Conservation (phyloP, 2,888 invertebrate species). For the Eulithis testata region DNA sequence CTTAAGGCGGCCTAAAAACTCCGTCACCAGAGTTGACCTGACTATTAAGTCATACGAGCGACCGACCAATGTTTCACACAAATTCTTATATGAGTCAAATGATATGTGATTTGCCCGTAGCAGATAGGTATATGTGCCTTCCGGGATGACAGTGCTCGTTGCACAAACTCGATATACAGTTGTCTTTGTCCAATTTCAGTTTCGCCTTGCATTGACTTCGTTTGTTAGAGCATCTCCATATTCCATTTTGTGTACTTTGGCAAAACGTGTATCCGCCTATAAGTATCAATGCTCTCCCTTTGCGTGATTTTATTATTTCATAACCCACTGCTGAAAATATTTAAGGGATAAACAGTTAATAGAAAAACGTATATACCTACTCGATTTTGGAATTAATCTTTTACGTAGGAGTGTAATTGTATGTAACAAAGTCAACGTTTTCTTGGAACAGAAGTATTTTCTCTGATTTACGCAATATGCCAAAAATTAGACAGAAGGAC, state of each 20-base stretch:
- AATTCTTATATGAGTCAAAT: too few relatives aligned
- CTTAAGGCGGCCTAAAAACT: too few relatives aligned
- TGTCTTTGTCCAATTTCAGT: slow-evolving; percentile 41
- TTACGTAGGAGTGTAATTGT: too few relatives aligned
- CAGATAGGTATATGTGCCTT: slow-evolving; percentile 4
- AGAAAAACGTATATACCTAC: too few relatives aligned
- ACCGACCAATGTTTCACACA: not conserved
- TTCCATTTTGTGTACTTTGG: not conserved
- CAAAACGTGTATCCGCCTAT: slow-evolving; percentile 27
- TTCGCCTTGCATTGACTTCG: slow-evolving; percentile 46
- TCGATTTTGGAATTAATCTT: too few relatives aligned
- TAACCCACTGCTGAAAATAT: not conserved
- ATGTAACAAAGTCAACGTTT: too few relatives aligned
- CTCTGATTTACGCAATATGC: too few relatives aligned
- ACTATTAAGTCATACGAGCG: too few relatives aligned
- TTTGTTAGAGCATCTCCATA: slow-evolving; percentile 3
- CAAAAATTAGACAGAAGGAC: too few relatives aligned
- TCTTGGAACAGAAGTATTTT: too few relatives aligned
- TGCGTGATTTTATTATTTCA: not conserved
- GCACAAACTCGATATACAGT: slow-evolving; percentile 29
- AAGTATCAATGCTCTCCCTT: slow-evolving; percentile 23
- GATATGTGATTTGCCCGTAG: not conserved
- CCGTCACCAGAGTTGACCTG: too few relatives aligned
- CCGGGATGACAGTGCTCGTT: slow-evolving; percentile 47
- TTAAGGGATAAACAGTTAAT: too few relatives aligned